phyloP scores from a whole-genome alignment of 1,140 invertebrate genomes.

The Drosophila hydei region DNA sequence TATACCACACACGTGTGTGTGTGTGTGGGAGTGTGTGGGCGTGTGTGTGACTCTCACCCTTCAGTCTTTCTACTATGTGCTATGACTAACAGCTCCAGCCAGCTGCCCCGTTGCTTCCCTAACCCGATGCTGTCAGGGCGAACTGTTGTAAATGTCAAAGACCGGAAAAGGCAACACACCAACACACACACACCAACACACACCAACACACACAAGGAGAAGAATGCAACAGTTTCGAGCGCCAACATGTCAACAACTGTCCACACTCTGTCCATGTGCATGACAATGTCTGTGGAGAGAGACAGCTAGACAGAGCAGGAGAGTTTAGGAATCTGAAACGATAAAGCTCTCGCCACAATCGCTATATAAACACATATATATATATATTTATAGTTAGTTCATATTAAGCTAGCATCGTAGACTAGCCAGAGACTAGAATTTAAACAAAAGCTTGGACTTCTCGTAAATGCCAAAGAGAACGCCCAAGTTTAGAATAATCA shows the following conservation, averaged over 20 bases:
- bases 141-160: constrained; percentile 78
- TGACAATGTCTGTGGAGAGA: constrained; percentile 15
- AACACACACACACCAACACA: constrained; percentile 25
- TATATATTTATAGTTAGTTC: too few species aligned
- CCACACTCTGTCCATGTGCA: constrained; percentile 35
- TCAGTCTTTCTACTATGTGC: constrained; percentile 47
- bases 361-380: too few species aligned
- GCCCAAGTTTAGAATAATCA: too few species aligned
- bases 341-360: neutral
- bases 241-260: constrained; percentile 50
- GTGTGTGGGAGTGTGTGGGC: constrained; percentile 17
- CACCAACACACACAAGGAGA: constrained; percentile 1
- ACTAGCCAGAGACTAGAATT: too few species aligned
- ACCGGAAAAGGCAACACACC: constrained; percentile 64
- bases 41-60: constrained; percentile 27
- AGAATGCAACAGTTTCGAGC: constrained; percentile 72
- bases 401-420: too few species aligned
- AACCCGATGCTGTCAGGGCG: constrained; percentile 41
- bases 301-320: neutral
- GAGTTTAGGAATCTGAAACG: constrained; percentile 11
- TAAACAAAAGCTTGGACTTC: too few species aligned
- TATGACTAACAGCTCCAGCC: constrained; percentile 60
- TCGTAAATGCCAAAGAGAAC: too few species aligned
- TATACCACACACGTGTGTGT: constrained; percentile 21
- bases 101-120: constrained; percentile 5